Percentiles rank a stretch among this genome's conserved stretches.
Evolutionary conservation across 2,888 invertebrate species (phyloP).

Genomic region (Meteorus colon): DNA sequence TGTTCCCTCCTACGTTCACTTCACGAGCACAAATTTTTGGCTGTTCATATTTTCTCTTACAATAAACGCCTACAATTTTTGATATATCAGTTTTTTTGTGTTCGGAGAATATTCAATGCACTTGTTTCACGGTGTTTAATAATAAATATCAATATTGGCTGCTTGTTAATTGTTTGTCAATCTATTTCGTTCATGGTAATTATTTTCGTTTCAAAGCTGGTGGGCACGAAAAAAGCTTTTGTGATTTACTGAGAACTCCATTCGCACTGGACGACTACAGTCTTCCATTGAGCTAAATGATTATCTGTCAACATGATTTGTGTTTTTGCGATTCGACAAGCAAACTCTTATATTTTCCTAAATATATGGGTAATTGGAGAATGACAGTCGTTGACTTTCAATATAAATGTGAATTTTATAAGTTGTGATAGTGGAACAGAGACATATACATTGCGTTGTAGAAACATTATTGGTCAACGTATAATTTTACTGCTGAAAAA

Average conservation of each 20-base stretch:
- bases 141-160: not conserved
- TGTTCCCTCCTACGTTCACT: not conserved
- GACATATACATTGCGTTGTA: not conserved
- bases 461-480: conserved; percentile 6
- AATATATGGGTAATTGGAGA: not conserved
- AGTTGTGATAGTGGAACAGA: not conserved
- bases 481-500: conserved; percentile 18
- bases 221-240: not conserved
- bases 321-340: not conserved
- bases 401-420: conserved; percentile 4
- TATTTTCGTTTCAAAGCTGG: not conserved
- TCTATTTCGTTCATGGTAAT: not conserved
- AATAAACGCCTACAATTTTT: not conserved
- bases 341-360: not conserved
- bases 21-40: too few species aligned
- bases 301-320: not conserved
- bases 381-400: not conserved
- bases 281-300: not conserved
- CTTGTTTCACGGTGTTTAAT: not conserved
- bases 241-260: conserved; percentile 1
- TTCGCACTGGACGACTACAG: conserved; percentile 20
- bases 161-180: not conserved
- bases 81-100: not conserved
- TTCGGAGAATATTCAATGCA: not conserved
- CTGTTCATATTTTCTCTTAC: not conserved